phyloP scores from a whole-genome alignment of 2,113 vertebrate genomes.

The Piliocolobus tephrosceles region DNA sequence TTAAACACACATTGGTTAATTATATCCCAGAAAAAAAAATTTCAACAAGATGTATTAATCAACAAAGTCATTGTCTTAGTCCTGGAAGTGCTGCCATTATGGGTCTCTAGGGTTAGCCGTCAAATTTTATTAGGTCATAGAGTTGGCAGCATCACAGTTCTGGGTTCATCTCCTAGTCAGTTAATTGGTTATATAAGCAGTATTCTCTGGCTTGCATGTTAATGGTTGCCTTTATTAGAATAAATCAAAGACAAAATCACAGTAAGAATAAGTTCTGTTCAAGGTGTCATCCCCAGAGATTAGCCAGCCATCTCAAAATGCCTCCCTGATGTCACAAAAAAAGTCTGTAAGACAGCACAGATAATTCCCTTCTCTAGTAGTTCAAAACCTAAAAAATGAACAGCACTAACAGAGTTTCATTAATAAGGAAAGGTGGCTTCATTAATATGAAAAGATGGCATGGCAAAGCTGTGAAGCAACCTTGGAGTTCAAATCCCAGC shows the following conservation, averaged over 20 bases:
- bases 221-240: not conserved
- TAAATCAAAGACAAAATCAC: not conserved
- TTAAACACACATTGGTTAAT: not conserved
- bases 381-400: conserved; percentile 1
- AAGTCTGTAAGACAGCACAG: not conserved
- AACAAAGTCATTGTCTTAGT: not conserved
- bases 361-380: not conserved
- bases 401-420: not conserved
- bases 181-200: not conserved
- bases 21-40: not conserved
- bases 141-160: not conserved
- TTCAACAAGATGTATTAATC: not conserved
- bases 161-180: not conserved
- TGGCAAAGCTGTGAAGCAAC: not conserved
- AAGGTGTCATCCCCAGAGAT: not conserved
- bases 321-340: not conserved
- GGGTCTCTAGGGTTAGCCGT: not conserved
- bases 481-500: not conserved
- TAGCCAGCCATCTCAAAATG: not conserved
- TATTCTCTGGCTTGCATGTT: not conserved
- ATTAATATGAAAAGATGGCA: not conserved
- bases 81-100: not conserved
- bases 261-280: not conserved
- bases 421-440: not conserved
- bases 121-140: not conserved